phyloP scores from a whole-genome alignment of 2,888 invertebrate species.

The Bibio marci region DNA sequence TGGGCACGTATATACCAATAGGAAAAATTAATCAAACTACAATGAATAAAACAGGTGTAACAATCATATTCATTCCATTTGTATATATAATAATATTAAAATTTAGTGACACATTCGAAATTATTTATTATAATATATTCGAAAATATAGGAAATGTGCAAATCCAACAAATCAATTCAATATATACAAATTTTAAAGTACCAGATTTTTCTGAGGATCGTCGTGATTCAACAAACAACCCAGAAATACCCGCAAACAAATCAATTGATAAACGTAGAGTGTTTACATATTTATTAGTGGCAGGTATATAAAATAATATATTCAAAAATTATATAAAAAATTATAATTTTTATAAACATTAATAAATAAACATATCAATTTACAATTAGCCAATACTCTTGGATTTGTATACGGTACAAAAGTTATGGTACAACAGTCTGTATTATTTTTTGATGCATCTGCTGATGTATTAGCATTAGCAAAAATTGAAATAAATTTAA shows the following conservation, averaged over 20 bases:
- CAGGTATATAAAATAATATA: no score
- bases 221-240: constrained; percentile 45
- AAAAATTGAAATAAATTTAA: constrained; percentile 85
- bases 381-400: constrained; percentile 48
- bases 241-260: constrained; percentile 34
- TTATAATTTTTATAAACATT: not conserved
- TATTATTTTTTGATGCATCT: constrained; percentile 72
- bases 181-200: constrained; percentile 76
- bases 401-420: constrained; percentile 72
- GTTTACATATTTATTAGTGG: constrained; percentile 71
- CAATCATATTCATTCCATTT: no score
- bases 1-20: no score
- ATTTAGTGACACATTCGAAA: no score
- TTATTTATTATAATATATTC: no score
- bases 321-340: not conserved
- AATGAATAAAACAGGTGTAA: no score
- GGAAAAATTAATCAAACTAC: no score
- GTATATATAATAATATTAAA: no score
- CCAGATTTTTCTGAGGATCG: constrained; percentile 83
- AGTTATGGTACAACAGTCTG: constrained; percentile 60
- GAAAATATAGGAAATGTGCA: constrained; percentile 38
- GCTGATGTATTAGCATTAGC: constrained; percentile 92
- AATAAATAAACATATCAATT: not conserved
- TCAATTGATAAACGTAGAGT: constrained; percentile 53
- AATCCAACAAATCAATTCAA: constrained; percentile 38